Conservation (phyloP, 2,113 vertebrate species). For the Callorhinus ursinus region DNA sequence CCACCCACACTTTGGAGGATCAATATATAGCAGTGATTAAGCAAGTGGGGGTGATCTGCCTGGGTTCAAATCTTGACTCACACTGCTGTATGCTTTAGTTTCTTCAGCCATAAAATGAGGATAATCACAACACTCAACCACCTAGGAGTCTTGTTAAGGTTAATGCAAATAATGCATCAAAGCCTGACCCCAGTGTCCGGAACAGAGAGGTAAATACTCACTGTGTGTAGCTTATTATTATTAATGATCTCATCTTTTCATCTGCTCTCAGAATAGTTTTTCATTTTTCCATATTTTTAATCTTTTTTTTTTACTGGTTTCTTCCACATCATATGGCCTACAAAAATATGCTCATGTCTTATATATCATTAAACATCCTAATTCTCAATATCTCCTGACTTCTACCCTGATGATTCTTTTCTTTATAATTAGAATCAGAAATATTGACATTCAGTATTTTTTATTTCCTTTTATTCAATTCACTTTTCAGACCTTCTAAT, state of each 20-base stretch:
- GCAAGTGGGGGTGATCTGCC: background rate
- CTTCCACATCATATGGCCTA: background rate
- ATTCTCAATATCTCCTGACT: background rate
- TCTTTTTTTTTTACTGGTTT: background rate
- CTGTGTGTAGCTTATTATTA: background rate
- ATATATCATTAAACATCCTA: background rate
- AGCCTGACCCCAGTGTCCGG: background rate
- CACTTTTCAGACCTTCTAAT: background rate
- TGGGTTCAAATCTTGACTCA: conserved; percentile 33
- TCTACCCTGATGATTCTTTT: background rate
- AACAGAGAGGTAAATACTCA: background rate
- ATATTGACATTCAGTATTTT: background rate
- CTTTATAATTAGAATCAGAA: background rate
- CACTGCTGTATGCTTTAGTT: background rate
- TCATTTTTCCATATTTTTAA: background rate
- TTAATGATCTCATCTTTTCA: background rate
- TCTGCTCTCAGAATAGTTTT: background rate
- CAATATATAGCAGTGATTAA: background rate
- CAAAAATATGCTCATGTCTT: background rate
- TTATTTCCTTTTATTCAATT: background rate
- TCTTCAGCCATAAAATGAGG: background rate
- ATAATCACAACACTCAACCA: background rate
- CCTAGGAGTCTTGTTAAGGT: background rate
- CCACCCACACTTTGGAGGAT: conserved; percentile 18
- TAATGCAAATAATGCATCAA: background rate